Conservation (phyloP, 2,113 vertebrate species). For the Sander lucioperca region DNA sequence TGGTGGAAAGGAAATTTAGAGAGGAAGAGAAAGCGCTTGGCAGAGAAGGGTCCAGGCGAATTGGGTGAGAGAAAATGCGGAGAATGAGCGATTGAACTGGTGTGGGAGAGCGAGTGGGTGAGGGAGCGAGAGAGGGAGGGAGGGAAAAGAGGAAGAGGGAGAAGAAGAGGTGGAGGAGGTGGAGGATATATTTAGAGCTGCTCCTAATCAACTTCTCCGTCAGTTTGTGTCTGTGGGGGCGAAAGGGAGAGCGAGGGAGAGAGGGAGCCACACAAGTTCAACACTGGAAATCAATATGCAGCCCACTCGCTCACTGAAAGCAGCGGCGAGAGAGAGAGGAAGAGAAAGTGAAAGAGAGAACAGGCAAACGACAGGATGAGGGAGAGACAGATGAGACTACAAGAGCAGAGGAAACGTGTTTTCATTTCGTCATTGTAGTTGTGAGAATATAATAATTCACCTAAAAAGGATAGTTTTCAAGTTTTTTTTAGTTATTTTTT, state of each 20-base stretch:
- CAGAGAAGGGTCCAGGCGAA: constrained; percentile 56
- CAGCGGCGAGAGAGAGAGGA: constrained; percentile 30
- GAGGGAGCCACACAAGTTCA: constrained; percentile 71
- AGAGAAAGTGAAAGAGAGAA: constrained; percentile 40
- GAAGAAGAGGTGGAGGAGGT: constrained; percentile 60
- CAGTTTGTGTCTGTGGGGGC: constrained; percentile 79
- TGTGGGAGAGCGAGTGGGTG: constrained; percentile 68
- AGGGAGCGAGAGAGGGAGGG: constrained; percentile 36
- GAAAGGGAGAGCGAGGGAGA: constrained; percentile 55
- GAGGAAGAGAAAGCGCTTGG: constrained; percentile 62
- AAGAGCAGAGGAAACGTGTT: background rate
- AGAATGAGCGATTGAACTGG: constrained; percentile 60
- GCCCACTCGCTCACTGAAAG: constrained; percentile 74
- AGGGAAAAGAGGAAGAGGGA: constrained; percentile 18
- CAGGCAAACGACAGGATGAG: constrained; percentile 45
- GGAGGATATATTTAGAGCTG: constrained; percentile 83
- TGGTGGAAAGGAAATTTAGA: constrained; percentile 58
- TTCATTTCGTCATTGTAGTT: constrained; percentile 10
- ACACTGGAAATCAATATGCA: constrained; percentile 79
- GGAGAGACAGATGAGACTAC: constrained; percentile 13
- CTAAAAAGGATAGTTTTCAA: background rate
- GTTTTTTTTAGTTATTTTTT: too few relatives aligned
- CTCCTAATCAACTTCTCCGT: constrained; percentile 83
- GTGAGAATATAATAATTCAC: background rate
- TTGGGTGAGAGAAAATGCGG: constrained; percentile 49